These are phyloP conservation scores for Drosophila teissieri DNA, from an alignment of 1,140 invertebrate species.

Conservation along the genomic window DNA sequence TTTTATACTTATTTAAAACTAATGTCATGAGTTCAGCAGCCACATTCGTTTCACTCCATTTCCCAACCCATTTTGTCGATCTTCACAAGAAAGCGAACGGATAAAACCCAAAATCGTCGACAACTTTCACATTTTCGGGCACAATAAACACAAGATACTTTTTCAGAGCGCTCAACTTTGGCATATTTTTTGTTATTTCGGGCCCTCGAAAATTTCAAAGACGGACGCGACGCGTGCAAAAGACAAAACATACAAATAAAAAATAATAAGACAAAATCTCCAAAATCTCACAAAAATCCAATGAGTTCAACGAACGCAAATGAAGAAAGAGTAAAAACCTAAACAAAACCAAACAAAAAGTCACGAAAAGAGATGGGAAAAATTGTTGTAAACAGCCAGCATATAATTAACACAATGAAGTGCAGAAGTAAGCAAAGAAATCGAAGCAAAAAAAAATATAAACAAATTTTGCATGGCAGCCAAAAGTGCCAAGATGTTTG, in stretches of 20 bases:
- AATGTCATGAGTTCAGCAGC: constrained; percentile 47
- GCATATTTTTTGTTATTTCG: constrained; percentile 50
- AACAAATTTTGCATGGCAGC: constrained; percentile 47
- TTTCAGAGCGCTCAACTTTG: constrained; percentile 54
- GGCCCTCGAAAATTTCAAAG: constrained; percentile 29
- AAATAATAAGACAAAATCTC: constrained; percentile 48
- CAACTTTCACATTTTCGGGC: constrained; percentile 57
- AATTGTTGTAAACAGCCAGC: constrained; percentile 44
- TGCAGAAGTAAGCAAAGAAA: constrained; percentile 51
- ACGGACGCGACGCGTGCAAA: constrained; percentile 46
- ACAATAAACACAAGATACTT: constrained; percentile 48
- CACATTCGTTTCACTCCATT: constrained; percentile 39
- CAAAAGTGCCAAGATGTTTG: constrained; percentile 48
- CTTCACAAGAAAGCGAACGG: constrained; percentile 32
- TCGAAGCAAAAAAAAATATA: constrained; percentile 39
- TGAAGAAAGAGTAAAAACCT: constrained; percentile 30
- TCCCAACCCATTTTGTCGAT: constrained; percentile 7
- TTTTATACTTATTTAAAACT: background rate
- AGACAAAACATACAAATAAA: constrained; percentile 34
- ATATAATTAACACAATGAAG: constrained; percentile 64
- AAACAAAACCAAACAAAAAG: constrained; percentile 38
- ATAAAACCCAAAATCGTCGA: constrained; percentile 37
- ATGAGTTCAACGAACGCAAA: constrained; percentile 55
- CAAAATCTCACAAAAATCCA: constrained; percentile 39
- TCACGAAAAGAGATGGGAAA: constrained; percentile 36